Base-by-base conservation (phyloP, 37 sponge, comb jelly and placozoan species). In the Oscarella lobularis region DNA sequence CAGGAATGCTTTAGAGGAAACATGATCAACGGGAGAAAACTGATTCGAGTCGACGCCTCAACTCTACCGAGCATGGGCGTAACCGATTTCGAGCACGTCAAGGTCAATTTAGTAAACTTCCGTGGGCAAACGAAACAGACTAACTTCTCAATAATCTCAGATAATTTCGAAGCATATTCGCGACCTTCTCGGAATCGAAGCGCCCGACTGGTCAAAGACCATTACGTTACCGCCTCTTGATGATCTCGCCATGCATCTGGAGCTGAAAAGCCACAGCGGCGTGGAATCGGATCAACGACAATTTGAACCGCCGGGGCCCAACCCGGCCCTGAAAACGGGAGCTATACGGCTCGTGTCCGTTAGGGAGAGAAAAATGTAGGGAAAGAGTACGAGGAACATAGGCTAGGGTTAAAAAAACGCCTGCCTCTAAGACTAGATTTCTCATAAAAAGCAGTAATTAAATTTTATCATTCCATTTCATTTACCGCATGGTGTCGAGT, bases 21-120 rank as follows among this genome's bases (percentile, higher is more conserved):
- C 69, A 73, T 77, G 38, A 81, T 96, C n/a, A 78, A 60, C 67
- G 98, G 98, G 2, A 66, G 88, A 20, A 96, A 76, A 37, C 80
- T 96, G 67, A 89, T 96, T 14, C 75, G 78, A 78, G 76, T 96
- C 2, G 84, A 87, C 40, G 90, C 93, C 3, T 89, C 90, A 34
- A 80, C 86, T 6, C 83, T 96, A 40, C 98, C 98, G 37, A 66
- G 76, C 27, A 83, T 96, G 74, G 97, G 97, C 40, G 83, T 96
- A 40, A 80, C 82, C 5, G 88, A 96, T 40, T 92, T 92, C 78
- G 87, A 82, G 36, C 86, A 96, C 76, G 80, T 96, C 34, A 75
- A 85, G 78, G 91, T 90, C 60, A 48, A 48, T 20, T 27, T 48
- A 27, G 9, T 20, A 48, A 48, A 48, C 60, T 48, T 20, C 9